phyloP scores from a whole-genome alignment of 2,797 vertebrate species.

The Sphaeramia orbicularis region DNA sequence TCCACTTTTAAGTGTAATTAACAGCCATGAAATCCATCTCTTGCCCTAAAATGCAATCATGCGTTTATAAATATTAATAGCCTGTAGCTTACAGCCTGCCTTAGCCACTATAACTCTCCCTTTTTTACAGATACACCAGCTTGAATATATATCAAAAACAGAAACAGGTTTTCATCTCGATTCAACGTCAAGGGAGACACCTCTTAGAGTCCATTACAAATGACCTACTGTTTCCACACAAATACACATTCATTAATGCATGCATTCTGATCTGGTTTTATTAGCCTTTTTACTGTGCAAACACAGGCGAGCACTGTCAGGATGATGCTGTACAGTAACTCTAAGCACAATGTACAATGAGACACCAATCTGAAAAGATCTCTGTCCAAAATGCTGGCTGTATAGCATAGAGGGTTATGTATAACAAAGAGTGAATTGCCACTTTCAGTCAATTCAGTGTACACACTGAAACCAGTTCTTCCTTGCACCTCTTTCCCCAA shows the following conservation, averaged over 20 bases:
- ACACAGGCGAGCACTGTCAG: conserved; percentile 32
- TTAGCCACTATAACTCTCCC: background rate
- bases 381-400: conserved; percentile 12
- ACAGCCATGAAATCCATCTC: conserved; percentile 19
- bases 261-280: conserved; percentile 31
- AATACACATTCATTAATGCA: conserved; percentile 11
- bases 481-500: conserved; percentile 56
- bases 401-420: conserved; percentile 38
- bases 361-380: conserved; percentile 25
- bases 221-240: conserved; percentile 26
- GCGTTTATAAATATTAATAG: conserved; percentile 61
- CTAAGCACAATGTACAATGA: conserved; percentile 27
- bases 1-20: conserved; percentile 10
- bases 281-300: conserved; percentile 13
- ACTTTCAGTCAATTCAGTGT: conserved; percentile 64
- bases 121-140: conserved; percentile 15
- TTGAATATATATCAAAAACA: conserved; percentile 17
- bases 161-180: conserved; percentile 18
- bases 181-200: conserved; percentile 18
- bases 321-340: conserved; percentile 14
- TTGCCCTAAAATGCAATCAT: conserved; percentile 40
- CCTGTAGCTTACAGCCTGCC: conserved; percentile 9
- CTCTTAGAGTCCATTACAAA: conserved; percentile 30
- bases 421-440: conserved; percentile 53
- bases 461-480: conserved; percentile 45